phyloP scores from a whole-genome alignment of 1,140 invertebrate species.

The Drosophila mayri region DNA sequence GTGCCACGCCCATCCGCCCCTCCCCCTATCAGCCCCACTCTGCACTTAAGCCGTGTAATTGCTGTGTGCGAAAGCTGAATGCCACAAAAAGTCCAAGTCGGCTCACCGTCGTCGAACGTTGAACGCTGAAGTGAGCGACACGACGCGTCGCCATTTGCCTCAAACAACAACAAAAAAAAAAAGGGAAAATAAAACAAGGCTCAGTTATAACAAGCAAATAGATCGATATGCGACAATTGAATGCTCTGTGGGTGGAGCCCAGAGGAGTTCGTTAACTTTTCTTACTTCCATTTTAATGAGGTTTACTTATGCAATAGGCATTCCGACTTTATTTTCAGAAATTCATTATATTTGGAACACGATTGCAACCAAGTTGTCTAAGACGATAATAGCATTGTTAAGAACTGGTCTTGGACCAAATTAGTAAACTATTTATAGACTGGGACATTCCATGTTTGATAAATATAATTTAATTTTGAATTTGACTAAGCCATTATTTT shows the following conservation, averaged over 20 bases:
- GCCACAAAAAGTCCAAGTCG: constrained; percentile 56
- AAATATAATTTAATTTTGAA: not conserved
- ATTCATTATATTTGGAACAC: not conserved
- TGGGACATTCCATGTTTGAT: not conserved
- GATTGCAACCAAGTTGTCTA: not conserved
- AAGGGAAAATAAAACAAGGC: constrained; percentile 7
- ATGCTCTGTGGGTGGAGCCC: constrained; percentile 18
- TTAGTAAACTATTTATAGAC: not conserved
- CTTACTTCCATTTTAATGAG: constrained; percentile 1
- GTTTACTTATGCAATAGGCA: constrained; percentile 11
- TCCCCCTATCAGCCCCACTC: constrained; percentile 17
- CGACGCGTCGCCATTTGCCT: constrained; percentile 47
- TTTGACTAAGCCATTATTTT: not conserved
- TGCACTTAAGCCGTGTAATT: constrained; percentile 63
- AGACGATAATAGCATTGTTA: not conserved
- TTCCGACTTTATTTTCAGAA: too few relatives aligned
- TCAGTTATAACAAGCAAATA: not conserved
- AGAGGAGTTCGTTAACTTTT: not conserved
- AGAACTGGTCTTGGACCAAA: not conserved
- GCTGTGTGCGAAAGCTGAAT: constrained; percentile 44
- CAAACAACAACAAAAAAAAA: constrained; percentile 22
- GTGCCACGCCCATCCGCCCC: constrained; percentile 21
- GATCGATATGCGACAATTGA: constrained; percentile 24
- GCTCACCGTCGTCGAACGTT: constrained; percentile 24
- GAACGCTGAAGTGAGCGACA: constrained; percentile 28